phyloP scores from a whole-genome alignment of 2,888 invertebrate species.

The Ormyrus nitidulus region DNA sequence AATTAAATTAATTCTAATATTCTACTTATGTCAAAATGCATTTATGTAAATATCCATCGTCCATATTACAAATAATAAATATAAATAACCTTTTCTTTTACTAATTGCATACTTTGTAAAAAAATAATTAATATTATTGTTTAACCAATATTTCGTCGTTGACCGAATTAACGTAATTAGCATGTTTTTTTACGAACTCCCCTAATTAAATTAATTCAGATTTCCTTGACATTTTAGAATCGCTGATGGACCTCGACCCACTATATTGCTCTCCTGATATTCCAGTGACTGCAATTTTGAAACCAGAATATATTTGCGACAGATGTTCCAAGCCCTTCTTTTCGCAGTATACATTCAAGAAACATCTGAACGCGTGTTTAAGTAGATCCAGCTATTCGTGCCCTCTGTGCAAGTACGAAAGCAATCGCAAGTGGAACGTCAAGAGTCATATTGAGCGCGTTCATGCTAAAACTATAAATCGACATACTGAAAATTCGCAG shows the following conservation, averaged over 20 bases:
- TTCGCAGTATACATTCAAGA: conserved; percentile 66
- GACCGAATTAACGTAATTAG: conserved; percentile 4
- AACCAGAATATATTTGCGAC: conserved; percentile 56
- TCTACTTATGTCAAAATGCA: background rate
- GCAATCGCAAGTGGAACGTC: conserved; percentile 66
- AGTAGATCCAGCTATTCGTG: conserved; percentile 59
- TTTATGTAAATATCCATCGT: background rate
- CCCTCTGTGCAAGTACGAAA: conserved; percentile 67
- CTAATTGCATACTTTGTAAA: background rate
- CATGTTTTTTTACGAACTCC: background rate
- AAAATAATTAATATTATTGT: background rate
- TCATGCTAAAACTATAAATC: conserved; percentile 54
- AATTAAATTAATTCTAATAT: background rate
- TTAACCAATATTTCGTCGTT: conserved; percentile 1
- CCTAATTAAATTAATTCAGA: too few relatives aligned
- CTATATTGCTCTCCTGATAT: too few relatives aligned
- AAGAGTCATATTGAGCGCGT: conserved; percentile 65
- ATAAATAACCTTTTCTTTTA: too few relatives aligned
- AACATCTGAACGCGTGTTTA: conserved; percentile 59
- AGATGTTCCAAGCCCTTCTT: conserved; percentile 65
- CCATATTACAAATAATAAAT: too few relatives aligned
- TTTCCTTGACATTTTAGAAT: background rate
- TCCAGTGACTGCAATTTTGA: background rate
- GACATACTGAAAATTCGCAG: too few relatives aligned
- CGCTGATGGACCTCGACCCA: background rate